Conservation (phyloP, 2,797 vertebrate genomes). For the Clarias fuscus region DNA sequence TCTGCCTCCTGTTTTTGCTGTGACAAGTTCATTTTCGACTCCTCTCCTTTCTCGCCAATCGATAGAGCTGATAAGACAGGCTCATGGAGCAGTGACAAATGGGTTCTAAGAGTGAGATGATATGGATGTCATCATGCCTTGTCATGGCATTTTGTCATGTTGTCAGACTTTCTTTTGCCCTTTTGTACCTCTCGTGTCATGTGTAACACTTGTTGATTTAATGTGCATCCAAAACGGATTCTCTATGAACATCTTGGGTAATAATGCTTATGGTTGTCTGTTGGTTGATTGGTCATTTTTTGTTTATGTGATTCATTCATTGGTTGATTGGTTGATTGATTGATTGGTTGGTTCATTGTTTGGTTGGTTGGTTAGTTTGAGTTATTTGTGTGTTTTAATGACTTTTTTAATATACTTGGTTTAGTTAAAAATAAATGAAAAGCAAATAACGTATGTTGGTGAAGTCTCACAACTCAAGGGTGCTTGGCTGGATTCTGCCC, state of each 20-base stretch:
- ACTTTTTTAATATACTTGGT: background rate
- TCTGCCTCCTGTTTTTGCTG: conserved; percentile 72
- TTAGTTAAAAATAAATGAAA: background rate
- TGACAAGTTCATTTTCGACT: conserved; percentile 74
- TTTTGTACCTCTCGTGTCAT: conserved; percentile 15
- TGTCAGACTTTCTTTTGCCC: conserved; percentile 19
- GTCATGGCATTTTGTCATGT: conserved; percentile 45
- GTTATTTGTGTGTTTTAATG: background rate
- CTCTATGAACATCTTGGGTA: background rate
- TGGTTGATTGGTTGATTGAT: no score
- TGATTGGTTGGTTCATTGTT: no score
- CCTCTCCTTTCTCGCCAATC: conserved; percentile 59
- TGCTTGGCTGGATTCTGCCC: background rate
- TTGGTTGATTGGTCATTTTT: no score
- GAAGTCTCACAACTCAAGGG: background rate
- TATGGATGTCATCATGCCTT: conserved; percentile 50
- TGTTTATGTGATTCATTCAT: no score
- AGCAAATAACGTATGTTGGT: background rate
- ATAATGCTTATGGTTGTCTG: background rate
- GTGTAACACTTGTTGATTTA: background rate
- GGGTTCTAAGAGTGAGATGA: conserved; percentile 53
- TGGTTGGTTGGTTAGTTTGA: background rate
- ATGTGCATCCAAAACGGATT: background rate
- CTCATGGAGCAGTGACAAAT: conserved; percentile 54
- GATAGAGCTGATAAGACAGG: conserved; percentile 71